These are phyloP conservation scores for Lagopus leucura DNA, from an alignment of 2,113 vertebrate species.

Conservation along the genomic window DNA sequence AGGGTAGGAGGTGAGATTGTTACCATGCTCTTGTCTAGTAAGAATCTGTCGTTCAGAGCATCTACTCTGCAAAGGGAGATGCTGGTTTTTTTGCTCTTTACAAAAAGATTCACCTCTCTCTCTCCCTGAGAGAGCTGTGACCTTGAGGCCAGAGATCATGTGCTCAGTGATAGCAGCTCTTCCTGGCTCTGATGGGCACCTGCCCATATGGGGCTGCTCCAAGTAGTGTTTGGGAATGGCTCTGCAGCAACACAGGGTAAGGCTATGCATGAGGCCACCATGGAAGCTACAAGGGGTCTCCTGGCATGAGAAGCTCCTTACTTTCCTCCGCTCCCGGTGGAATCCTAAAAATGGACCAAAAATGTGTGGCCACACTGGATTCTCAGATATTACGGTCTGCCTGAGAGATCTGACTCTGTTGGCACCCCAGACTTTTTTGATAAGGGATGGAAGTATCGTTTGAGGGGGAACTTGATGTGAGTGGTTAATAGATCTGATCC, in stretches of 20 bases:
- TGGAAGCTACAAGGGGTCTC: accelerated
- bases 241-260: background rate
- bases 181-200: background rate
- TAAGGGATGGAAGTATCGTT: background rate
- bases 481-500: background rate
- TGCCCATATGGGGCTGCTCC: background rate
- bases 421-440: background rate
- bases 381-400: background rate
- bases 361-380: background rate
- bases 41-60: slow-evolving; percentile 8
- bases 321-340: background rate
- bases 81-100: background rate
- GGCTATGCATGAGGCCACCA: accelerated
- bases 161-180: background rate
- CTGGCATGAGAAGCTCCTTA: background rate
- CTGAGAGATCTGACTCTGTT: background rate
- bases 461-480: background rate
- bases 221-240: background rate
- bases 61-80: background rate
- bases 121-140: background rate
- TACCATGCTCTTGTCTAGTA: slow-evolving; percentile 30
- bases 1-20: background rate
- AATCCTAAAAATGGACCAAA: background rate
- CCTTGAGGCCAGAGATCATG: background rate
- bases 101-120: background rate